Evolutionary conservation across 35 echinoderm and acorn worm species (phyloP).

Genomic region (Ptychodera flava): DNA sequence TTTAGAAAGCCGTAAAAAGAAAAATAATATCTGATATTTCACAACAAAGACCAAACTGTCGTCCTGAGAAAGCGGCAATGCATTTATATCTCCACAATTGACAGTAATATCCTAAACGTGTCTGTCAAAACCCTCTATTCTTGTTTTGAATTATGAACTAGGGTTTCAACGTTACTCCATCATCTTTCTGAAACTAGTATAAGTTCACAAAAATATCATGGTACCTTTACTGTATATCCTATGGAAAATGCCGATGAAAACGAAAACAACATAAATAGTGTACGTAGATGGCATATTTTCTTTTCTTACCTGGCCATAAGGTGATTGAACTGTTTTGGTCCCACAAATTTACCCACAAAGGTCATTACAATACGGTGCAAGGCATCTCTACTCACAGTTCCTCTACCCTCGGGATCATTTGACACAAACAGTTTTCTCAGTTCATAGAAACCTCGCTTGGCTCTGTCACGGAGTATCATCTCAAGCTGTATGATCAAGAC

Average conservation of each 20-base stretch:
- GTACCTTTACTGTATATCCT: too few species aligned
- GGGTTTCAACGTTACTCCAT: background rate
- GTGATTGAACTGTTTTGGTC: constrained; percentile 75
- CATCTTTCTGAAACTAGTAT: background rate
- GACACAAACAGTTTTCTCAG: constrained; percentile 78
- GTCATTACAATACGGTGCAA: constrained; percentile 69
- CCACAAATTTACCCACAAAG: constrained; percentile 76
- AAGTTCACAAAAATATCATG: too few species aligned
- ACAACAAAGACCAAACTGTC: background rate
- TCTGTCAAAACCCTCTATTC: too few species aligned
- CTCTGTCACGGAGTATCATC: constrained; percentile 71
- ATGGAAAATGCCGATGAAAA: too few species aligned
- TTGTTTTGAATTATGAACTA: too few species aligned
- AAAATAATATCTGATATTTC: background rate
- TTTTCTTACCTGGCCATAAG: constrained; percentile 71
- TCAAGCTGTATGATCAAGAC: constrained; percentile 57
- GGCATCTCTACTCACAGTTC: constrained; percentile 76
- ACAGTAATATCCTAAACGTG: too few species aligned
- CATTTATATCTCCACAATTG: too few species aligned
- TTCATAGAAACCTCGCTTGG: constrained; percentile 79
- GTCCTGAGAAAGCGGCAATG: too few species aligned
- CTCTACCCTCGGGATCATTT: constrained; percentile 88
- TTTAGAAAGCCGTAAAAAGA: background rate
- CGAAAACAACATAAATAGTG: too few species aligned
- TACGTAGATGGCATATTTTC: too few species aligned